Evolutionary conservation across 2,888 invertebrate species (phyloP).

Genomic region (Paralinhomoeus sp.): DNA sequence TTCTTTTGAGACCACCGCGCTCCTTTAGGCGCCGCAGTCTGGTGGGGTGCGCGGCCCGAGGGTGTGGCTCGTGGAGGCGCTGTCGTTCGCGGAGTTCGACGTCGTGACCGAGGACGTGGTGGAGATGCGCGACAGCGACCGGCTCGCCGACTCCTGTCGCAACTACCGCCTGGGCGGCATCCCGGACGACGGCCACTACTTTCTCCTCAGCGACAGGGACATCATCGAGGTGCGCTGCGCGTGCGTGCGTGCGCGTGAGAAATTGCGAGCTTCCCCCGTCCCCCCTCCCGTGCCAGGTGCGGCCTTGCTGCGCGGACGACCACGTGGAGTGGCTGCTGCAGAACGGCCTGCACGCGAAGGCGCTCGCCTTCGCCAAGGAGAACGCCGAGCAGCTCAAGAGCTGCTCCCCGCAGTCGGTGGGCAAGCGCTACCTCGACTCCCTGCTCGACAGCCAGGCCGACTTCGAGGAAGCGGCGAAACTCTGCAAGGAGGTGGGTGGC

Average conservation of each 20-base stretch:
- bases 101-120: conserved; percentile 12
- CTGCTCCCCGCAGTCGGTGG: neutral
- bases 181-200: conserved; percentile 14
- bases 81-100: conserved; percentile 7
- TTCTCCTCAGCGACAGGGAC: conserved; percentile 13
- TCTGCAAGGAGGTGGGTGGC: neutral
- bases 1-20: too few species aligned
- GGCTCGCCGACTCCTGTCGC: conserved; percentile 1
- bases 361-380: conserved; percentile 12
- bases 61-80: conserved; percentile 6
- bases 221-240: conserved; percentile 13
- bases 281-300: conserved; percentile 3
- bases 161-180: conserved; percentile 10
- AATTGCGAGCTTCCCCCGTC: too few species aligned
- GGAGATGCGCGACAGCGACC: conserved; percentile 8
- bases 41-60: too few species aligned
- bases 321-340: conserved; percentile 18
- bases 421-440: conserved; percentile 10
- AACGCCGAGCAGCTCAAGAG: conserved; percentile 7
- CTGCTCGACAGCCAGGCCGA: conserved; percentile 9
- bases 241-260: too few species aligned
- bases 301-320: conserved; percentile 17
- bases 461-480: conserved; percentile 4
- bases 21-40: too few species aligned
- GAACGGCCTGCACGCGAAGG: conserved; percentile 15